Evolutionary conservation across 2,113 vertebrate species (phyloP).

Genomic region (Megaleporinus macrocephalus): DNA sequence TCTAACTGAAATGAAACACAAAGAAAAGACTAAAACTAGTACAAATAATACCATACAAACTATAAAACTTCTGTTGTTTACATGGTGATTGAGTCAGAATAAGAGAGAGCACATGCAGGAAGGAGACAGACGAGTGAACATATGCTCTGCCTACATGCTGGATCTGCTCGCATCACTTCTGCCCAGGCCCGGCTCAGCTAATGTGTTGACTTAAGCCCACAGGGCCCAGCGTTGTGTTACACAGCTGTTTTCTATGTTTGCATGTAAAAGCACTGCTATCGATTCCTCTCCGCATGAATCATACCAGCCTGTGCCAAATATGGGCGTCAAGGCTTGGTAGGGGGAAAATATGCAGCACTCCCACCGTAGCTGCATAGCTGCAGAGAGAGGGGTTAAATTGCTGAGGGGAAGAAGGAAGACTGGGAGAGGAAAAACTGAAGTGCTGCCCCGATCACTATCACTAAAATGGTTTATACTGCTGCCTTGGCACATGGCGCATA

Average conservation of each 20-base stretch:
- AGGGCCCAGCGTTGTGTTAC: slow-evolving; percentile 65
- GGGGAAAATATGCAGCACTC: slow-evolving; percentile 55
- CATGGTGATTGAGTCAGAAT: not conserved
- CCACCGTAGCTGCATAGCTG: slow-evolving; percentile 27
- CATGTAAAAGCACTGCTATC: slow-evolving; percentile 55
- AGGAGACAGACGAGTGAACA: slow-evolving; percentile 17
- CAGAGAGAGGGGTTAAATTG: slow-evolving; percentile 30
- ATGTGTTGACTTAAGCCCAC: slow-evolving; percentile 74
- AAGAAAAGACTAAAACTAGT: not conserved
- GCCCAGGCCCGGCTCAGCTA: slow-evolving; percentile 66
- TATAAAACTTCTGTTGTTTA: not conserved
- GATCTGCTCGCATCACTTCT: slow-evolving; percentile 49
- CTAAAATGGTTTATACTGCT: slow-evolving; percentile 66
- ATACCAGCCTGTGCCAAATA: slow-evolving; percentile 46
- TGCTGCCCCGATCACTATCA: slow-evolving; percentile 66
- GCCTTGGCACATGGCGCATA: slow-evolving; percentile 59
- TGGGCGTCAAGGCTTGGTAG: slow-evolving; percentile 32
- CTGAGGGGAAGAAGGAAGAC: slow-evolving; percentile 11
- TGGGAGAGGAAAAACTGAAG: slow-evolving; percentile 66
- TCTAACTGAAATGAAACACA: not conserved
- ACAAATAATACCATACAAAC: not conserved
- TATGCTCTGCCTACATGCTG: slow-evolving; percentile 38
- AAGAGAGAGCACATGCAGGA: not conserved
- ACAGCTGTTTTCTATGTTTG: slow-evolving; percentile 62
- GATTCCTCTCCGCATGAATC: slow-evolving; percentile 56